These are phyloP conservation scores for Hypselothyrea guttata DNA, from an alignment of 2,888 invertebrate species.

Conservation along the genomic window DNA sequence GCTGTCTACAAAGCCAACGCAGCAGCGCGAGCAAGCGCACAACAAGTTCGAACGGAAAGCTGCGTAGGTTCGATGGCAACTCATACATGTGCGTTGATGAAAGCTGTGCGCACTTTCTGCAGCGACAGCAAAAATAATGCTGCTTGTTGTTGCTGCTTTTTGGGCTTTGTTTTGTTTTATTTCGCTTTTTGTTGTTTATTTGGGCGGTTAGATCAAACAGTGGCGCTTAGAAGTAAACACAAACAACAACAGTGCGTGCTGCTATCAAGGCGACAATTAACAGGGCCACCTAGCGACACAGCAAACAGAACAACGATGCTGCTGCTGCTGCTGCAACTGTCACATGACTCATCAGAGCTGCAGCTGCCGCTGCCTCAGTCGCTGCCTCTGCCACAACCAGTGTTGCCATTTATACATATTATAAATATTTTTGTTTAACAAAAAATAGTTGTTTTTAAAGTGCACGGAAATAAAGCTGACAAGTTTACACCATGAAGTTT, in stretches of 20 bases:
- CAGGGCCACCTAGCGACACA: constrained; percentile 53
- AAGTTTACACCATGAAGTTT: too few species aligned
- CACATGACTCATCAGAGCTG: constrained; percentile 49
- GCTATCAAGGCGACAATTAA: constrained; percentile 50
- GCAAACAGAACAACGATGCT: constrained; percentile 31
- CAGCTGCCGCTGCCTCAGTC: not conserved
- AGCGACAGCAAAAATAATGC: constrained; percentile 27
- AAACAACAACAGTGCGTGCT: constrained; percentile 31
- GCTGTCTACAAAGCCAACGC: constrained; percentile 6
- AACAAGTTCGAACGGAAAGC: not conserved
- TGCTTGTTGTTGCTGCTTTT: constrained; percentile 10
- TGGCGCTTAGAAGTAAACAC: constrained; percentile 44
- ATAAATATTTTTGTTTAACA: too few species aligned
- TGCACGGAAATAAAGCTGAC: too few species aligned
- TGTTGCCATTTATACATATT: too few species aligned
- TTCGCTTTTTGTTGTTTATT: constrained; percentile 18
- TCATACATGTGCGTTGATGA: too few species aligned
- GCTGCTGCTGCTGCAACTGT: constrained; percentile 21
- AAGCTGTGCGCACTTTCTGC: constrained; percentile 39
- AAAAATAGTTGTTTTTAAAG: too few species aligned
- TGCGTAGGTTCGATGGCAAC: too few species aligned
- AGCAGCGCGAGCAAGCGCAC: too few species aligned
- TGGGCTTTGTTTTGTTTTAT: constrained; percentile 1
- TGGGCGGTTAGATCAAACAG: constrained; percentile 59
- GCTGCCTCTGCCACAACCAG: too few species aligned